Base-by-base conservation (phyloP, 2,888 invertebrate genomes). In the Euproctis similis region DNA sequence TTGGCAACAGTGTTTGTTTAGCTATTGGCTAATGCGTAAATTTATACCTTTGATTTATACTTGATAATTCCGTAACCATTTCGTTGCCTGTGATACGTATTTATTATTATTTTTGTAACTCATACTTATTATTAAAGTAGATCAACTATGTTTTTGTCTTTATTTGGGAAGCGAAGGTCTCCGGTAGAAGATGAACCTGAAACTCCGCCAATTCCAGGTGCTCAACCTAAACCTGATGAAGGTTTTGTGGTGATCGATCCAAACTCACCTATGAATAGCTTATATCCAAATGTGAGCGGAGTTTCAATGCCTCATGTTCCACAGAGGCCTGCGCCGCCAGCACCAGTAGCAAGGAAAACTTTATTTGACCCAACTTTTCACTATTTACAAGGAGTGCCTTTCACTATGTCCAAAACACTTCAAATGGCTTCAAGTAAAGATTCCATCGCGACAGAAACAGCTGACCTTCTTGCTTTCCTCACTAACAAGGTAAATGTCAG, bases 341-440 rank as follows among this genome's bases (percentile, higher is more conserved):
- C 64, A 1, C 77, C 80, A 0, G n/a, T 16, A 11, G 12, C 24
- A 8, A 20, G 18, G 8, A 34, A 8, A 26, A 24, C 21, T 4
- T 21, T 32, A 24, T 42, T 59, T 23, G 82, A 81, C 19, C 66
- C 59, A 2, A 58, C 62, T 3, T 80, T 84, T 37, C 78, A 82
- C 53, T 87, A 87, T 39, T 57, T 88, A 4, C 85, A 78, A 47
- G 86, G 84, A 17, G 86, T 88, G 1, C 88, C 88, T 1, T 88
- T 88, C 42, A 62, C 76, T 9, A 48, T 88, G 39, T 78, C 78
- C 1, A 74, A 74, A 36, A 76, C 81, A 24, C 59, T 88, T 5
- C 72, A 82, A 46, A 66, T 77, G 58, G 72, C 68, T 4, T 50
- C 74, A 6, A 84, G 78, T 42, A 81, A 84, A 42, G 86, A 87